Conservation (phyloP, 1,140 invertebrate species). For the Geopemphigus sp. region DNA sequence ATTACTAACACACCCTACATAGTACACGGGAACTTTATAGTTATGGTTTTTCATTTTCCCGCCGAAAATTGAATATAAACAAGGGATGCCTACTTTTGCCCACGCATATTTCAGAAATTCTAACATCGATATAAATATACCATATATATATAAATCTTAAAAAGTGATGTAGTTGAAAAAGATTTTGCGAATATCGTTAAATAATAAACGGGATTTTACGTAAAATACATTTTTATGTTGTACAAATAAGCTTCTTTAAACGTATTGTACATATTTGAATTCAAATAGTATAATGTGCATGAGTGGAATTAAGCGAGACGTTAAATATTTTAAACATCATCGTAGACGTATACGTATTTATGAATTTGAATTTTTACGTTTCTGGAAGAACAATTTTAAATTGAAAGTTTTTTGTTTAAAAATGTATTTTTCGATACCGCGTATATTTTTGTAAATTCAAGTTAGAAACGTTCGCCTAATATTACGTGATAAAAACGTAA, state of each 20-base stretch:
- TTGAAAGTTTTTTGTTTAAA: too few relatives aligned
- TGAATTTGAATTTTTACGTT: not conserved
- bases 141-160: too few relatives aligned
- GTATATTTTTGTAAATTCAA: too few relatives aligned
- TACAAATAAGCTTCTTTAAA: not conserved
- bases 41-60: conserved; percentile 1
- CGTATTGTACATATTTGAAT: not conserved
- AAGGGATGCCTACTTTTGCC: too few relatives aligned
- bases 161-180: too few relatives aligned
- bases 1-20: not conserved
- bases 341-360: not conserved
- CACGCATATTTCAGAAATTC: too few relatives aligned
- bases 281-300: not conserved
- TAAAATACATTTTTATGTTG: not conserved
- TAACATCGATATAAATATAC: too few relatives aligned
- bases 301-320: not conserved
- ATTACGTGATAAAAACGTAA: too few relatives aligned
- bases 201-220: not conserved
- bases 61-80: too few relatives aligned
- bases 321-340: not conserved
- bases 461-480: too few relatives aligned
- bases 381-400: too few relatives aligned
- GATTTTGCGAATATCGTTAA: not conserved
- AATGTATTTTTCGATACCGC: too few relatives aligned
- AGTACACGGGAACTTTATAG: not conserved